Evolutionary conservation across 2,888 invertebrate genomes (phyloP).

Genomic region (Plagiodera versicolora): DNA sequence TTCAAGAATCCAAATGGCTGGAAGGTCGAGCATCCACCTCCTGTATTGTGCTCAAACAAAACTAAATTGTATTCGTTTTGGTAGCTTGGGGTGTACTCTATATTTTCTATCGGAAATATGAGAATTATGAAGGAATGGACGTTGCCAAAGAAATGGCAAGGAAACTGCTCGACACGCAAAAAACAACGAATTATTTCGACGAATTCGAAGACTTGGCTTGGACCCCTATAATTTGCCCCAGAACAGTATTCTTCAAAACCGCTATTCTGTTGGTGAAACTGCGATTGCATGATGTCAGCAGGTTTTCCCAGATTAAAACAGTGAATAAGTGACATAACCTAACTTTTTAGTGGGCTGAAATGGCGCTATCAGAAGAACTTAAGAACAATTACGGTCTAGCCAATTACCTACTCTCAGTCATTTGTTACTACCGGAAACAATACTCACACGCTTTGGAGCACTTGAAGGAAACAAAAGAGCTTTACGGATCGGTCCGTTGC

Average conservation of each 20-base stretch:
- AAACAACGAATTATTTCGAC: slow-evolving; percentile 32
- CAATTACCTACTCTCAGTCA: slow-evolving; percentile 48
- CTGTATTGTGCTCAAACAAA: background rate
- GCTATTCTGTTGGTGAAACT: slow-evolving; percentile 48
- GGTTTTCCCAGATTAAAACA: too few species aligned
- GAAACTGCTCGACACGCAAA: slow-evolving; percentile 36
- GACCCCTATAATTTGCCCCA: slow-evolving; percentile 41
- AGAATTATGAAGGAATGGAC: slow-evolving; percentile 46
- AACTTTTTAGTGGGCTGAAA: slow-evolving; percentile 45
- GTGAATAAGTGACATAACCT: too few species aligned
- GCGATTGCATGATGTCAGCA: slow-evolving; percentile 39
- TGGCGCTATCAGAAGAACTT: slow-evolving; percentile 45
- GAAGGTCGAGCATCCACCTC: slow-evolving; percentile 39
- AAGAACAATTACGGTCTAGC: slow-evolving; percentile 40
- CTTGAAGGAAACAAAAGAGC: slow-evolving; percentile 43
- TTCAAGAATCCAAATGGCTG: slow-evolving; percentile 44
- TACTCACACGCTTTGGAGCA: slow-evolving; percentile 48
- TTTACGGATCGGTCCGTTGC: slow-evolving; percentile 43
- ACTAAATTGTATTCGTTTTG: slow-evolving; percentile 4
- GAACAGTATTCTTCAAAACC: slow-evolving; percentile 44
- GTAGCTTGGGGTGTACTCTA: slow-evolving; percentile 47
- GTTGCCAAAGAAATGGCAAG: slow-evolving; percentile 45
- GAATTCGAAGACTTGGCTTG: slow-evolving; percentile 46
- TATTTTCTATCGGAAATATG: slow-evolving; percentile 45
- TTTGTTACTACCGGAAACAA: slow-evolving; percentile 44